Evolutionary conservation across 37 sponge, comb jelly and placozoan species (phyloP).

Genomic region (Geodia barretti): DNA sequence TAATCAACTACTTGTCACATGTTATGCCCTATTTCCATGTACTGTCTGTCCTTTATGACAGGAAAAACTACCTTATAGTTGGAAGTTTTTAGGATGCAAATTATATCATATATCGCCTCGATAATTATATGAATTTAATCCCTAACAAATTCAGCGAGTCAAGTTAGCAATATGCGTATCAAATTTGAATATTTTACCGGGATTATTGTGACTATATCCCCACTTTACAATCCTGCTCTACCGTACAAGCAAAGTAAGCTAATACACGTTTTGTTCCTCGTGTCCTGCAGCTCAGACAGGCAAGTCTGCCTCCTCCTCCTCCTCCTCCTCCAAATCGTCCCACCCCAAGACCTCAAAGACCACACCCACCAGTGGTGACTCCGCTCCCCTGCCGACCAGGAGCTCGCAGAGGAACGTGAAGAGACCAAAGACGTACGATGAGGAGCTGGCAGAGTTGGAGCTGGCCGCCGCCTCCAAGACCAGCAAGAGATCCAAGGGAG

Average conservation of each 20-base stretch:
- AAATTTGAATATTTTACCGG: too few relatives aligned
- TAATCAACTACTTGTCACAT: too few relatives aligned
- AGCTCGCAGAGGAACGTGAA: conserved; percentile 58
- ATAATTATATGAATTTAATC: too few relatives aligned
- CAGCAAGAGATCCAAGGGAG: conserved; percentile 28
- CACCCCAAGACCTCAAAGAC: background rate
- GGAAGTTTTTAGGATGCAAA: too few relatives aligned
- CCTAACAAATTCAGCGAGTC: too few relatives aligned
- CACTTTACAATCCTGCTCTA: too few relatives aligned
- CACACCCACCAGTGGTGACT: background rate
- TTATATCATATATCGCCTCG: too few relatives aligned
- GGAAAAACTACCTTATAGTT: too few relatives aligned
- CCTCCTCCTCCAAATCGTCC: background rate
- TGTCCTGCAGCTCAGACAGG: background rate
- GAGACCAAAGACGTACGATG: conserved; percentile 64
- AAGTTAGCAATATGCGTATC: too few relatives aligned
- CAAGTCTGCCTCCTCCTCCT: background rate
- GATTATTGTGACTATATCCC: too few relatives aligned
- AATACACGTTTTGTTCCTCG: background rate
- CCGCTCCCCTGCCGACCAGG: conserved; percentile 10
- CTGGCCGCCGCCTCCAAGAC: background rate
- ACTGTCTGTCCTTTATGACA: too few relatives aligned
- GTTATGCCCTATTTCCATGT: too few relatives aligned
- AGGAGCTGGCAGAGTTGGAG: conserved; percentile 50
- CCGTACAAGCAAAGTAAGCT: background rate